Evolutionary conservation across 2,797 vertebrate species (phyloP), one percentile per base, ranked within the genome.

Genomic region (Phoebastria nigripes): DNA sequence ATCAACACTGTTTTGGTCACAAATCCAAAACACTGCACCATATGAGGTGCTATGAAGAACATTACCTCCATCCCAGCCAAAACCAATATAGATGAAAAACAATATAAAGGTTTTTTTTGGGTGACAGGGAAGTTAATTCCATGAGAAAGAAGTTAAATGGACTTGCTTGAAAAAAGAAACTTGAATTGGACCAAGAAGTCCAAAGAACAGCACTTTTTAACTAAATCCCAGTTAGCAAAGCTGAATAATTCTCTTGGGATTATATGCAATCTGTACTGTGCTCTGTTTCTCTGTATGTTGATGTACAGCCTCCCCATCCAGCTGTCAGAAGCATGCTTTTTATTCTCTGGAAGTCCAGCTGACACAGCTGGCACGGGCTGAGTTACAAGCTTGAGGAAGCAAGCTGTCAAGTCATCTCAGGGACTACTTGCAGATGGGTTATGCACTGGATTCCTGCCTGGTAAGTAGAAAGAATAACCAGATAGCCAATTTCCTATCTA

Each of bases 271-370:
- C n/a, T 84, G 66, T 58, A 59, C 39, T 52, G 15, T 39, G 35
- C 46, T 58, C 54, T 85, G 11, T 71, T 91, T 56, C 44, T 63
- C 61, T 67, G 31, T 55, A 47, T 42, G 49, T 18, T 69, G 42
- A 56, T 46, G 26, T 44, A 37, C 44, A 90, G 66, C 12, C 54
- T 72, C 58, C 35, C 46, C 25, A 42, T 83, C 41, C 80, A 89
- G 62, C 62, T 87, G 65, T 69, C 65, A 72, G 74, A 59, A 83
- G 37, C 8, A 54, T 18, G 33, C 1, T 51, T 72, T 83, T 49
- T 65, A 12, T 62, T 79, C 37, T 74, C 61, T 67, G 33, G 28
- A 94, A 84, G 35, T 83, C 87, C 83, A 93, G 37, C 72, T 79
- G 93, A 81, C 54, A 74, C 44, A 62, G 51, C 59, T 83, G 86